Conservation (phyloP, 2,113 vertebrate genomes). For the Lampris incognitus region DNA sequence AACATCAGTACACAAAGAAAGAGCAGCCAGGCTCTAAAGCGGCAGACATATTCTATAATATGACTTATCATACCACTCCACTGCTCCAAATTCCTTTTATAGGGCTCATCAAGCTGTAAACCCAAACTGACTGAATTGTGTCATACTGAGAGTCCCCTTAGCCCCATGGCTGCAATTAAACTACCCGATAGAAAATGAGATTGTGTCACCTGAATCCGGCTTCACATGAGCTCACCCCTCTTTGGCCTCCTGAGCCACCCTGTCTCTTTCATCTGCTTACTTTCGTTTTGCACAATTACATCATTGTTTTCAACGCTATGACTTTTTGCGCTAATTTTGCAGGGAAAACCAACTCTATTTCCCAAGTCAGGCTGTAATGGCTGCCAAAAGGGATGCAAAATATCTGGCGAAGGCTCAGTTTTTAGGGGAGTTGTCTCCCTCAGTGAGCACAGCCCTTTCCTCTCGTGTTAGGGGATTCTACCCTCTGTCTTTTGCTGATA, state of each 20-base stretch:
- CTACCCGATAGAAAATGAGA: conserved; percentile 36
- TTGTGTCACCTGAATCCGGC: conserved; percentile 47
- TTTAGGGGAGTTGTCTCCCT: conserved; percentile 42
- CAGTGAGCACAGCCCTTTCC: conserved; percentile 59
- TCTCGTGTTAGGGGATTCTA: conserved; percentile 60
- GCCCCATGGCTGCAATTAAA: conserved; percentile 55
- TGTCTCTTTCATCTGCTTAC: conserved; percentile 36
- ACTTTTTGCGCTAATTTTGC: conserved; percentile 59
- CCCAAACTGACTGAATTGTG: conserved; percentile 75
- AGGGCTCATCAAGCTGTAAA: conserved; percentile 61
- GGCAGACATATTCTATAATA: conserved; percentile 54
- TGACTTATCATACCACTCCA: conserved; percentile 61
- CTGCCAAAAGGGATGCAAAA: conserved; percentile 67
- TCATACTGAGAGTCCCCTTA: conserved; percentile 51
- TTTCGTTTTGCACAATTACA: conserved; percentile 64
- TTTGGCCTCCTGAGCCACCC: conserved; percentile 24
- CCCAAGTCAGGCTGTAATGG: conserved; percentile 56
- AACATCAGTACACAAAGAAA: conserved; percentile 58
- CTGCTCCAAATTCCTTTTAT: conserved; percentile 63
- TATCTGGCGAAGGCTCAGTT: conserved; percentile 62
- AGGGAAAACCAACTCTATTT: conserved; percentile 62
- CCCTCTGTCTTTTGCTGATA: conserved; percentile 52
- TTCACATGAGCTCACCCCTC: conserved; percentile 34
- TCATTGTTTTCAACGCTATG: conserved; percentile 61
- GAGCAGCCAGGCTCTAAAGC: conserved; percentile 55